Evolutionary conservation across 2,113 vertebrate genomes (phyloP).

Genomic region (Elanoides forficatus): DNA sequence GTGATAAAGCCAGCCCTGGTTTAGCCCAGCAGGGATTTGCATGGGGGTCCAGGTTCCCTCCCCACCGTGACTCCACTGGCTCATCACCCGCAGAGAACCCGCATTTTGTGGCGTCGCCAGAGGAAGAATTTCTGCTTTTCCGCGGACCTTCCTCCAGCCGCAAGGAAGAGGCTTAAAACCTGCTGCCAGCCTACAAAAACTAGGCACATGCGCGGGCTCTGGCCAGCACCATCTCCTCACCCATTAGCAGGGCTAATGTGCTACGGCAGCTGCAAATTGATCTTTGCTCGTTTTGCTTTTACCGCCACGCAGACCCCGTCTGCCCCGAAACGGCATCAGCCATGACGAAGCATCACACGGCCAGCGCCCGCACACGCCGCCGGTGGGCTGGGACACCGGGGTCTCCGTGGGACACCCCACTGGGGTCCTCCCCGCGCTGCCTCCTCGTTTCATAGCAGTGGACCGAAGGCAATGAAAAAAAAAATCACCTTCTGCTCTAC

Average conservation of each 20-base stretch:
- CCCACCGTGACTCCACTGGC: rapidly evolving
- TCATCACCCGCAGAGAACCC: rapidly evolving
- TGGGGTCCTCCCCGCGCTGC: rapidly evolving
- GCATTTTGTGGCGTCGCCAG: neutral
- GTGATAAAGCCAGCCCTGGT: neutral
- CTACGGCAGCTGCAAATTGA: neutral
- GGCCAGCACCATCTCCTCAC: rapidly evolving
- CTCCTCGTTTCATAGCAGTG: neutral
- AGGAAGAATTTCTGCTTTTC: neutral
- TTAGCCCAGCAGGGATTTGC: neutral
- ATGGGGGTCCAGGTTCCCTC: rapidly evolving
- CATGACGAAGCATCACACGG: rapidly evolving
- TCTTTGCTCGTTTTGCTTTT: neutral
- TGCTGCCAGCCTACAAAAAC: neutral
- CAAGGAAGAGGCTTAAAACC: neutral
- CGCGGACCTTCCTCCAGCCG: neutral
- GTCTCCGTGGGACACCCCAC: neutral
- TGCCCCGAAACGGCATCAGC: neutral
- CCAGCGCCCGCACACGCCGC: neutral
- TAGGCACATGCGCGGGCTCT: rapidly evolving
- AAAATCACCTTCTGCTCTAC: neutral
- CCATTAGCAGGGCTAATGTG: rapidly evolving
- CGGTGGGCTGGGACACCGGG: rapidly evolving
- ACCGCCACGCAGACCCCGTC: rapidly evolving
- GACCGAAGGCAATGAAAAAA: neutral